Evolutionary conservation across 1,140 invertebrate genomes (phyloP), one percentile per base, ranked within the genome.

Genomic region (Limonius californicus): DNA sequence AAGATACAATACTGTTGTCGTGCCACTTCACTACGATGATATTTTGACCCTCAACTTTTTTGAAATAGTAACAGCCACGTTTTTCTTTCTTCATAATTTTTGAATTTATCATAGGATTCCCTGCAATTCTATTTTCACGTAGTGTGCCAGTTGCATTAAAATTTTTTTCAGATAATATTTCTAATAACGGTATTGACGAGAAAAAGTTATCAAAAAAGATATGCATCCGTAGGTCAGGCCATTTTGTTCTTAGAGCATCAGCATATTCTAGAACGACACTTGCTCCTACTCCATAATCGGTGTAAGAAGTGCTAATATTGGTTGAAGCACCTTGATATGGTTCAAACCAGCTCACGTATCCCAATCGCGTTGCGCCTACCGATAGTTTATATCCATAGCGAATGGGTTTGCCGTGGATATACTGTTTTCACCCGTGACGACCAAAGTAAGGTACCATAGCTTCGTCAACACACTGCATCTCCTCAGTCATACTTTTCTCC

Each of bases 391-490:
- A 64, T 0, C 64, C 67, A 35, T 35, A 68, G 32, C 64, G 32
- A 11, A 66, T 68, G 11, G 67, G 61, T 30, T 68, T 68, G 12
- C 60, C 60, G 15, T 57, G 57, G 43, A 65, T 65, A 39, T 57
- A 67, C 35, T 66, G 68, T 55, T 68, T 70, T 32, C 60, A 63
- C 15, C 55, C 18, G 56, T 67, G 67, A 12, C 61, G 56, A 19
- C 69, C 69, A 53, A 58, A 70, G 45, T 65, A 70, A 0, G 60
- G 62, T 4, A 70, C 62, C 65, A 71, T 69, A 18, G 59, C 54
- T 54, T 68, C 66, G 32, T 65, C 65, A 27, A 62, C 47, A 15
- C 56, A 59, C 42, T 69, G 56, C 18, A 39, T 42, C 58, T 64
- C 30, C 12, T 39, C 54, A 1, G 11, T 14, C 35, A 60, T 59